Conservation (phyloP, 1,140 invertebrate genomes). For the Nymphalis io region DNA sequence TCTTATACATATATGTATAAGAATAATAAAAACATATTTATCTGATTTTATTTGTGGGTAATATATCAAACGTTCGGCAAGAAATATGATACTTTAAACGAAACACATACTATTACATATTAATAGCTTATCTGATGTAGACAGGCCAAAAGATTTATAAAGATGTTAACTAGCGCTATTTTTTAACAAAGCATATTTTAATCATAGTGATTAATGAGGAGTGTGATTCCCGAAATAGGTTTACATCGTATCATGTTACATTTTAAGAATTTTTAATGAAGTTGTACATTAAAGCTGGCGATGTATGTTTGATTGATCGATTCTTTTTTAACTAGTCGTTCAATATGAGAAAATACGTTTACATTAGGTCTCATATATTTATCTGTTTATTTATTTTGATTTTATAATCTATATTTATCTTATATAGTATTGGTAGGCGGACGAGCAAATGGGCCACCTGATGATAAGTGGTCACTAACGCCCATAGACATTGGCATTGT, state of each 20-base stretch:
- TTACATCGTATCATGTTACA: background rate
- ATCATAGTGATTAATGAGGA: background rate
- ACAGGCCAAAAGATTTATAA: conserved; percentile 9
- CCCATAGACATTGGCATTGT: too few relatives aligned
- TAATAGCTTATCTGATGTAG: conserved; percentile 20
- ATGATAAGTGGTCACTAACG: too few relatives aligned
- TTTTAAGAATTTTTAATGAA: background rate
- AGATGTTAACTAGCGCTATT: background rate
- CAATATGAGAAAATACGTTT: too few relatives aligned
- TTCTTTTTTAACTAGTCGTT: too few relatives aligned
- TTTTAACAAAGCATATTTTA: background rate
- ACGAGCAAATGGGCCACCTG: too few relatives aligned
- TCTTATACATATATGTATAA: background rate
- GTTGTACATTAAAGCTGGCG: background rate
- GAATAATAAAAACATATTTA: too few relatives aligned
- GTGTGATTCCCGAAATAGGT: background rate
- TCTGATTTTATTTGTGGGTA: too few relatives aligned
- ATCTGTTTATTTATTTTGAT: too few relatives aligned
- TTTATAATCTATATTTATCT: too few relatives aligned
- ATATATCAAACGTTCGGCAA: conserved; percentile 12
- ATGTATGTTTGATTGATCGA: too few relatives aligned
- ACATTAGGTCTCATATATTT: too few relatives aligned
- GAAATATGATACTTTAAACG: conserved; percentile 19
- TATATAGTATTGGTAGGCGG: too few relatives aligned
- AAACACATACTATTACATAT: conserved; percentile 4